Evolutionary conservation across 2,113 vertebrate genomes (phyloP).

Genomic region (Nothoprocta perdicaria): DNA sequence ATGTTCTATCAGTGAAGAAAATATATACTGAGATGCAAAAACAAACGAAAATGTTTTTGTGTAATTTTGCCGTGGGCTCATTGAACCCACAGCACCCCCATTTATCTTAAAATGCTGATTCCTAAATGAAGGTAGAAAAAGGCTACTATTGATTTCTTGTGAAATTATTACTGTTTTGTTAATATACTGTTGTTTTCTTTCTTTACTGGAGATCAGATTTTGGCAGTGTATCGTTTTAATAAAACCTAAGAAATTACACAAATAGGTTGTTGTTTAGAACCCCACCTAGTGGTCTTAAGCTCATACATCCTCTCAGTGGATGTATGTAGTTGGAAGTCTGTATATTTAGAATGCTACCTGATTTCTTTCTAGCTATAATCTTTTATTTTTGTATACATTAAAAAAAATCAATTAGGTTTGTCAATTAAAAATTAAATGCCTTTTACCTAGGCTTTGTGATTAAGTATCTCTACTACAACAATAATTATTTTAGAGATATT

Average conservation of each 20-base stretch:
- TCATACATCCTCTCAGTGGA: slow-evolving; percentile 58
- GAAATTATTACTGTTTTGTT: slow-evolving; percentile 11
- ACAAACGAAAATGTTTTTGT: background rate
- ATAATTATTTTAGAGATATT: background rate
- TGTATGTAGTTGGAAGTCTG: background rate
- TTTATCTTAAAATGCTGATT: background rate
- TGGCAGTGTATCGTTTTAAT: background rate
- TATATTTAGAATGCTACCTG: background rate
- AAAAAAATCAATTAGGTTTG: background rate
- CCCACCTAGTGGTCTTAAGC: slow-evolving; percentile 65
- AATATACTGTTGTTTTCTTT: slow-evolving; percentile 13
- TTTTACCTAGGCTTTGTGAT: background rate
- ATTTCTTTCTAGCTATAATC: background rate
- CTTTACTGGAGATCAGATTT: background rate
- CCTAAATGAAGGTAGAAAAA: background rate
- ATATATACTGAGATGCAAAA: background rate
- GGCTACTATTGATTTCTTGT: background rate
- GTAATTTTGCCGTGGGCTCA: background rate
- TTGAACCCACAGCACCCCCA: too few species aligned
- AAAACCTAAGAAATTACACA: background rate
- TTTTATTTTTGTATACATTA: background rate
- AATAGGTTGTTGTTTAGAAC: slow-evolving; percentile 45
- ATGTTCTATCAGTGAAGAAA: background rate
- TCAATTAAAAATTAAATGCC: background rate
- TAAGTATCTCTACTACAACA: background rate